Percentiles rank a stretch among this genome's conserved stretches.
Evolutionary conservation across 2,113 vertebrate species (phyloP).

Genomic region (Salvelinus sp.): DNA sequence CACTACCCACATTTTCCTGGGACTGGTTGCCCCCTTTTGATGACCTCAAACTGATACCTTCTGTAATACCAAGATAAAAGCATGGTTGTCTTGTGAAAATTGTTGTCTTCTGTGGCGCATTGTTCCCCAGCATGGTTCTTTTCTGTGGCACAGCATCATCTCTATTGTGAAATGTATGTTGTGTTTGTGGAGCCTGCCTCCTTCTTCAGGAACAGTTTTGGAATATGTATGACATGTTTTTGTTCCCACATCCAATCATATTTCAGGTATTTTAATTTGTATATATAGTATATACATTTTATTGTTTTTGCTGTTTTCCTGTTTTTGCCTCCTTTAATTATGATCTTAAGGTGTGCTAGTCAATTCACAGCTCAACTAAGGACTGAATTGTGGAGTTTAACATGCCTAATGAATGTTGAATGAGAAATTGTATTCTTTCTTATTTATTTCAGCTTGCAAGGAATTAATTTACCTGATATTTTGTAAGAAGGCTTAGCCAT

Average conservation of each 20-base stretch:
- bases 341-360: background rate
- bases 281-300: background rate
- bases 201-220: background rate
- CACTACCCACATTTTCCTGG: too few species aligned
- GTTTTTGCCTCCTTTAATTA: background rate
- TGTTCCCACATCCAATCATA: background rate
- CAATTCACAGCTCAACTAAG: background rate
- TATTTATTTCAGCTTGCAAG: constrained; percentile 58
- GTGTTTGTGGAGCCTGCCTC: too few species aligned
- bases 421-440: constrained; percentile 23
- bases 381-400: background rate
- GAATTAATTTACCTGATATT: constrained; percentile 63
- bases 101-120: background rate
- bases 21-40: too few species aligned
- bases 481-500: constrained; percentile 58
- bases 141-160: too few species aligned
- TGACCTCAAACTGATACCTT: too few species aligned
- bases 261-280: background rate
- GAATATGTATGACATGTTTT: background rate
- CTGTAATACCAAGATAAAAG: too few species aligned
- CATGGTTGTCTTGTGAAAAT: too few species aligned
- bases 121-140: background rate
- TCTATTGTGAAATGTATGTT: too few species aligned
- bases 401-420: background rate
- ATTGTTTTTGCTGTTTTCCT: too few species aligned